Percentiles rank a stretch among this genome's conserved stretches.
These are phyloP conservation scores for Limanda limanda DNA, from an alignment of 2,113 vertebrate genomes.

Conservation along the genomic window DNA sequence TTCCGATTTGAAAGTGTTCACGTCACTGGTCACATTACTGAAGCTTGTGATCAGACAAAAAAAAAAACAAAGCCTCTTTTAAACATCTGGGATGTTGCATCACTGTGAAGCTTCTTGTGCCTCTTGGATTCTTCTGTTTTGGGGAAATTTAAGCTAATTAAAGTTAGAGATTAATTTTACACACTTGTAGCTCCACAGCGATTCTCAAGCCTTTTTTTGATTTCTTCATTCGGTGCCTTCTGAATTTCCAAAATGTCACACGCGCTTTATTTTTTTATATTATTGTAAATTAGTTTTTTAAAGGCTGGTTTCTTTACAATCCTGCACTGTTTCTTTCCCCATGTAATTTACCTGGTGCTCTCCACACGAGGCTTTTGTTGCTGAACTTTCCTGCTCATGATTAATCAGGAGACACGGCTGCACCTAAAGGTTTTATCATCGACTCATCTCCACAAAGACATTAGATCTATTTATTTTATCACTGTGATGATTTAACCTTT, in stretches of 20 bases:
- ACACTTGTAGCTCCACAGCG: constrained; percentile 15
- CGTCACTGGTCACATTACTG: neutral
- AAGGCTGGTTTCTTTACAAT: neutral
- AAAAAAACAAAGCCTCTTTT: neutral
- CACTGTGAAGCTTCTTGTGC: constrained; percentile 74
- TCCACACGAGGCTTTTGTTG: constrained; percentile 23
- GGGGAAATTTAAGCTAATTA: neutral
- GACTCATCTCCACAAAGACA: neutral
- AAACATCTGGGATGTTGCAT: constrained; percentile 13
- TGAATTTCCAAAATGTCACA: constrained; percentile 11
- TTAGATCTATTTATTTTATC: constrained; percentile 50
- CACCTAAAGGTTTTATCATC: neutral
- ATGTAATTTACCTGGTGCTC: constrained; percentile 26
- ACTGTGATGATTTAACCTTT: constrained; percentile 23
- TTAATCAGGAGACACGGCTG: neutral
- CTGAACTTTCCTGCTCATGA: neutral
- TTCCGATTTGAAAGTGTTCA: neutral
- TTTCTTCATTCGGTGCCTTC: constrained; percentile 67
- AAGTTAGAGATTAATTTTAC: neutral
- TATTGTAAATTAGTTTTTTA: neutral
- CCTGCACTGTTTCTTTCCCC: neutral
- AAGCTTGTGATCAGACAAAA: constrained; percentile 23
- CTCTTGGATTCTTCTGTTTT: constrained; percentile 4
- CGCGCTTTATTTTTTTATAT: neutral
- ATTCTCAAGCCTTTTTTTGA: constrained; percentile 13